Percentiles rank a stretch among this genome's conserved stretches.
Conservation (phyloP, 2,113 vertebrate genomes). For the Silurus asotus region DNA sequence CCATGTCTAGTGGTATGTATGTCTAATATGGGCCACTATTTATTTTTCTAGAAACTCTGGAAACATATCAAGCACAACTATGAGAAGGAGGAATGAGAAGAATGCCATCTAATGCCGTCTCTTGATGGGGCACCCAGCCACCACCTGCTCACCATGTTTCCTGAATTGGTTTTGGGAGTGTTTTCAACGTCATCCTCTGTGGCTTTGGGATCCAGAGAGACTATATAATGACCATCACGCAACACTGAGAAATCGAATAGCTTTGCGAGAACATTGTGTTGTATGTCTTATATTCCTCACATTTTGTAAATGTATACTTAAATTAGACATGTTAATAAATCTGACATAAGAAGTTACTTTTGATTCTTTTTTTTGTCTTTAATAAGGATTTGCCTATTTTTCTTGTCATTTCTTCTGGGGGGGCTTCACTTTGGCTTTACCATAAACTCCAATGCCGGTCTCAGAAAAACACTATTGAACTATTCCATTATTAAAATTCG, state of each 20-base stretch:
- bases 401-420: neutral
- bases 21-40: neutral
- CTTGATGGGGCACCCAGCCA: constrained; percentile 9
- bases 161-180: constrained; percentile 53
- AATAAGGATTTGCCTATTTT: neutral
- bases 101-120: constrained; percentile 7
- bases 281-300: constrained; percentile 34
- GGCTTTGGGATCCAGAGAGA: constrained; percentile 23
- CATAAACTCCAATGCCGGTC: neutral
- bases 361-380: neutral
- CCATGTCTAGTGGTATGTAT: neutral
- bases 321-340: constrained; percentile 64
- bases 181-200: constrained; percentile 38
- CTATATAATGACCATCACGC: constrained; percentile 38
- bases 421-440: neutral
- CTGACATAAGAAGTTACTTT: neutral
- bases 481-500: neutral
- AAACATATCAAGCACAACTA: constrained; percentile 76
- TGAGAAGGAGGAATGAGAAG: constrained; percentile 61
- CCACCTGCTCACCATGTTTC: constrained; percentile 25
- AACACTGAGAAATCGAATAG: neutral
- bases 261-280: constrained; percentile 36
- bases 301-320: constrained; percentile 64
- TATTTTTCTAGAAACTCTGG: constrained; percentile 73
- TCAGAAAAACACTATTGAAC: neutral